phyloP scores from a whole-genome alignment of 2,888 invertebrate species.

The Agonopterix subpropinquella region DNA sequence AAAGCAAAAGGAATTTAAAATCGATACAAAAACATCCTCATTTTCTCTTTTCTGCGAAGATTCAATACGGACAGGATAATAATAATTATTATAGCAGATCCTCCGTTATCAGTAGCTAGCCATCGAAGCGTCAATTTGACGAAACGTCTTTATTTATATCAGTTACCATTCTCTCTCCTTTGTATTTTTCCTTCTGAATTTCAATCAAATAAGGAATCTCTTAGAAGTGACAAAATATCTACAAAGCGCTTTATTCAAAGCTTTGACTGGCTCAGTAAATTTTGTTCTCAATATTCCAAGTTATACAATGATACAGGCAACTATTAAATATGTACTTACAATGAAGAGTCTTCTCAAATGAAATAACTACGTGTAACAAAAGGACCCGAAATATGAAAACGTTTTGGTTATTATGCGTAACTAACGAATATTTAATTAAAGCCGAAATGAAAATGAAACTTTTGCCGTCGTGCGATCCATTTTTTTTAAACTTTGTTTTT shows the following conservation, averaged over 20 bases:
- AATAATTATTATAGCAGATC: constrained; percentile 23
- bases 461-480: no score
- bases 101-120: constrained; percentile 19
- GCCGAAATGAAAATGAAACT: no score
- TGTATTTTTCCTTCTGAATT: constrained; percentile 26
- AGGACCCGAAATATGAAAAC: no score
- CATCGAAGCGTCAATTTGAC: constrained; percentile 17
- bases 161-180: constrained; percentile 22
- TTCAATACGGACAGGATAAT: constrained; percentile 4
- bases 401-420: no score
- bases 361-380: no score
- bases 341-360: no score
- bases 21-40: neutral
- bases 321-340: no score
- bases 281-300: no score
- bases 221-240: constrained; percentile 19
- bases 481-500: no score
- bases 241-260: constrained; percentile 3
- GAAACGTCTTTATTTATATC: constrained; percentile 19
- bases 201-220: constrained; percentile 26
- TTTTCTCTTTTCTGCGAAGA: constrained; percentile 4
- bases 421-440: no score
- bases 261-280: neutral
- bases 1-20: no score
- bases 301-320: no score